Evolutionary conservation across 2,888 invertebrate genomes (phyloP).

Genomic region (Ennomos quercinarius): DNA sequence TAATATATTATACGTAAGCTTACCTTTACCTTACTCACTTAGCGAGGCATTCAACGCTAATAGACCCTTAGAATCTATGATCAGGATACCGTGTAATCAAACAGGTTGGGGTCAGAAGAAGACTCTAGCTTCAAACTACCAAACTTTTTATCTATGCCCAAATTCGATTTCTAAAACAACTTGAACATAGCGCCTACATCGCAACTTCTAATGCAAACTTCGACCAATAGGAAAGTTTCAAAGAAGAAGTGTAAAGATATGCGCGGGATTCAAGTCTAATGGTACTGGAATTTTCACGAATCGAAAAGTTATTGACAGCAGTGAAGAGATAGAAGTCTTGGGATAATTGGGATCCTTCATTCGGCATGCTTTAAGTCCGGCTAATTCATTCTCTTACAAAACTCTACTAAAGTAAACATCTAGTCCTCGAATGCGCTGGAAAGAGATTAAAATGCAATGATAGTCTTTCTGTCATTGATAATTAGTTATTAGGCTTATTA

Average conservation of each 20-base stretch:
- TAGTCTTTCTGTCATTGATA: conserved; percentile 32
- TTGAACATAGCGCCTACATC: conserved; percentile 82
- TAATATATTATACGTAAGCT: conserved; percentile 40
- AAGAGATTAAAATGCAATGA: conserved; percentile 46
- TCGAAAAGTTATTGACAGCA: conserved; percentile 68
- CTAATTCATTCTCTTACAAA: conserved; percentile 68
- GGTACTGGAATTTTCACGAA: conserved; percentile 82
- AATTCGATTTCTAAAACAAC: conserved; percentile 78
- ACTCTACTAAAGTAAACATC: conserved; percentile 51
- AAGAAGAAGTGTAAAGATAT: conserved; percentile 78
- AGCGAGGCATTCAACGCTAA: conserved; percentile 56
- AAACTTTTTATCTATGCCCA: conserved; percentile 75
- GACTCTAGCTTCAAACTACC: conserved; percentile 83
- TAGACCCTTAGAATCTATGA: conserved; percentile 58
- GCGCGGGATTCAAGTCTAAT: conserved; percentile 78
- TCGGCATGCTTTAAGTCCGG: conserved; percentile 72
- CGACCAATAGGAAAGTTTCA: conserved; percentile 78
- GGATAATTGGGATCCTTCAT: conserved; percentile 63
- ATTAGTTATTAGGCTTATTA: conserved; percentile 20
- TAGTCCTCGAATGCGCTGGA: conserved; percentile 52
- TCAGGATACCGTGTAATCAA: conserved; percentile 67
- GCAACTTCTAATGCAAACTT: conserved; percentile 82
- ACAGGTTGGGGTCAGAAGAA: conserved; percentile 73
- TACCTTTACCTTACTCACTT: conserved; percentile 61
- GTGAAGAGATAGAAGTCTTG: conserved; percentile 60